phyloP scores from a whole-genome alignment of 2,888 invertebrate genomes.

The Drosophila mettleri region DNA sequence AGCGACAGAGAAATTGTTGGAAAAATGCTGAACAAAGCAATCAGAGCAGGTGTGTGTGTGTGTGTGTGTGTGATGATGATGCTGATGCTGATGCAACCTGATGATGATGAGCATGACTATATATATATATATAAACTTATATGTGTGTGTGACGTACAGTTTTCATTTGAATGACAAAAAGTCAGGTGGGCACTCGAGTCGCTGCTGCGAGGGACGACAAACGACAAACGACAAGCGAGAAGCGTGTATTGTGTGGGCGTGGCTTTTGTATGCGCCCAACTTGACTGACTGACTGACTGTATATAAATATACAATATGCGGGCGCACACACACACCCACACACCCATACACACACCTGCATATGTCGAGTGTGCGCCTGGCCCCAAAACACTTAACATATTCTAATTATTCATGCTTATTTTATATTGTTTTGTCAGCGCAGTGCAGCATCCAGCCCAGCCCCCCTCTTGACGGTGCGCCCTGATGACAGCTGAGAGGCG shows the following conservation, averaged over 20 bases:
- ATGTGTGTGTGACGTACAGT: constrained; percentile 73
- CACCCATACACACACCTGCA: constrained; percentile 21
- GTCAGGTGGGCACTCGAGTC: constrained; percentile 81
- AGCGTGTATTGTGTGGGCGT: constrained; percentile 64
- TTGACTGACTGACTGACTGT: constrained; percentile 71
- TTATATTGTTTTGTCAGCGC: constrained; percentile 77
- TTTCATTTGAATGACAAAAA: constrained; percentile 83
- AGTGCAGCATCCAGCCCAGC: constrained; percentile 39
- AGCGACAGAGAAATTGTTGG: constrained; percentile 68
- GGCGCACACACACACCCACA: constrained; percentile 39
- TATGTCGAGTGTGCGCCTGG: constrained; percentile 66
- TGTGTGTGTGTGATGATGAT: constrained; percentile 32
- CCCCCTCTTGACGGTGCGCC: background rate
- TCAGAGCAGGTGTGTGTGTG: constrained; percentile 64
- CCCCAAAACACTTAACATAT: constrained; percentile 83
- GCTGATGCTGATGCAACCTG: constrained; percentile 14
- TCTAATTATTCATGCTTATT: constrained; percentile 84
- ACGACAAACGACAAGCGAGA: constrained; percentile 7
- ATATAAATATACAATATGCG: constrained; percentile 61
- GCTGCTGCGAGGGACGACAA: constrained; percentile 28
- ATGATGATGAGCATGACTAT: constrained; percentile 11
- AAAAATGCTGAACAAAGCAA: constrained; percentile 78
- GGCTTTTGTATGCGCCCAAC: constrained; percentile 68
- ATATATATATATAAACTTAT: background rate
- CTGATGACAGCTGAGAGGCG: constrained; percentile 3